Conservation (phyloP, 2,797 vertebrate species). For the Benthosema pterotum region DNA sequence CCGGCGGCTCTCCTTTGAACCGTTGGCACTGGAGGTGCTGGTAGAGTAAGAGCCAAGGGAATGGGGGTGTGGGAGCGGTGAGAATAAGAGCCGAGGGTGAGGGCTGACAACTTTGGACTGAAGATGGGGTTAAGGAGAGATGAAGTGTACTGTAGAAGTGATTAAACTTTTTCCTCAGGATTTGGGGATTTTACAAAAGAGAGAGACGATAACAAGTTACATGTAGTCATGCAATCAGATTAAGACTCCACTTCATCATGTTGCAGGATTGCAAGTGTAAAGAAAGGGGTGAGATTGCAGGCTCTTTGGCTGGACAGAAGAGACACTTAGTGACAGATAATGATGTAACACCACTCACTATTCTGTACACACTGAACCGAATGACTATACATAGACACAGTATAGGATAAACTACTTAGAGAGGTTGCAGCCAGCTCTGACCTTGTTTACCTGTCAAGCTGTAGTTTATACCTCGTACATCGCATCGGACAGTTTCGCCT, state of each 20-base stretch:
- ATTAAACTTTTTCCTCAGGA: no score
- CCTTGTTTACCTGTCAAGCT: neutral
- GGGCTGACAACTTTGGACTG: neutral
- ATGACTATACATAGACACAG: no score
- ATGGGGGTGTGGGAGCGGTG: neutral
- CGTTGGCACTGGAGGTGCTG: slow-evolving; percentile 11
- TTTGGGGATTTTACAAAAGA: no score
- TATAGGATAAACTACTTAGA: no score
- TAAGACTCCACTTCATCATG: no score
- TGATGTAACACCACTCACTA: no score
- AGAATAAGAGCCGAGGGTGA: neutral
- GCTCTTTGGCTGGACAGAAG: neutral
- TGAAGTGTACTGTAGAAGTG: neutral
- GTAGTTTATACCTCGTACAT: neutral
- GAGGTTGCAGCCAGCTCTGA: no score
- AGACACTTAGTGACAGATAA: neutral
- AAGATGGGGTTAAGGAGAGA: slow-evolving; percentile 4
- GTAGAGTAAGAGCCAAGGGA: neutral
- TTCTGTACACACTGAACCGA: no score
- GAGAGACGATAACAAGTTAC: no score
- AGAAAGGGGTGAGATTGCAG: neutral
- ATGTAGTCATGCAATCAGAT: no score
- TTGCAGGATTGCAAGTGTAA: neutral
- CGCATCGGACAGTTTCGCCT: neutral
- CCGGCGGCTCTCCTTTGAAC: slow-evolving; percentile 51